These are phyloP conservation scores for Sesia apiformis DNA, from an alignment of 2,888 invertebrate genomes.

Conservation along the genomic window DNA sequence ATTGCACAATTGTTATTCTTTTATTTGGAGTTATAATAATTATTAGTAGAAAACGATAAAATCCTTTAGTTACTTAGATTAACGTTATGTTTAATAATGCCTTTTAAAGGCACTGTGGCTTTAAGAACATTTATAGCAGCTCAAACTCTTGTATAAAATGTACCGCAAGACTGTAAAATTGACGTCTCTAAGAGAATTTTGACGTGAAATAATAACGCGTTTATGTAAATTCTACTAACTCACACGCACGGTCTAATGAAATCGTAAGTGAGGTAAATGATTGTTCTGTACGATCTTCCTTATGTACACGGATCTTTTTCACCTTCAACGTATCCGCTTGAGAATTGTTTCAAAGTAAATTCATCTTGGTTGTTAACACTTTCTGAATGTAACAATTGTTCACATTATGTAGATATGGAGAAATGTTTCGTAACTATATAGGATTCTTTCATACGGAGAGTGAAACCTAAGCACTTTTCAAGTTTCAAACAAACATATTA, in stretches of 20 bases:
- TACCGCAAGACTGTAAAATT: slow-evolving; percentile 16
- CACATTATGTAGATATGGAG: neutral
- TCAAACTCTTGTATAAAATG: neutral
- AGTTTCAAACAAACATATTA: no score
- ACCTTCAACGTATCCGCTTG: slow-evolving; percentile 16
- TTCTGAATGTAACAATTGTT: slow-evolving; percentile 14
- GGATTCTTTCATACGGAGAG: no score
- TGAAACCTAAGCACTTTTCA: no score
- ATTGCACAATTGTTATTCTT: no score
- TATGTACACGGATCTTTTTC: slow-evolving; percentile 29
- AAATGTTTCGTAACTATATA: neutral
- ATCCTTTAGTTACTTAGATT: no score
- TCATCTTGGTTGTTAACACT: slow-evolving; percentile 29
- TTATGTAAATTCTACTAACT: slow-evolving; percentile 60
- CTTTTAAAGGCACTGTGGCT: no score
- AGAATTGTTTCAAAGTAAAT: slow-evolving; percentile 34
- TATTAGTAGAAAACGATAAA: no score
- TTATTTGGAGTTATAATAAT: no score
- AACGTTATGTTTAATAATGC: no score
- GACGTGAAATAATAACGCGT: slow-evolving; percentile 38
- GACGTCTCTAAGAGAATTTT: slow-evolving; percentile 24
- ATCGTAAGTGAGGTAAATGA: slow-evolving; percentile 48
- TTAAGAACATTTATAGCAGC: neutral
- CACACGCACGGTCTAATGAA: slow-evolving; percentile 44
- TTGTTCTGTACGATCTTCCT: slow-evolving; percentile 38